These are phyloP conservation scores for Thripadectes ignobilis DNA, from an alignment of 2,797 vertebrate genomes.

Conservation along the genomic window DNA sequence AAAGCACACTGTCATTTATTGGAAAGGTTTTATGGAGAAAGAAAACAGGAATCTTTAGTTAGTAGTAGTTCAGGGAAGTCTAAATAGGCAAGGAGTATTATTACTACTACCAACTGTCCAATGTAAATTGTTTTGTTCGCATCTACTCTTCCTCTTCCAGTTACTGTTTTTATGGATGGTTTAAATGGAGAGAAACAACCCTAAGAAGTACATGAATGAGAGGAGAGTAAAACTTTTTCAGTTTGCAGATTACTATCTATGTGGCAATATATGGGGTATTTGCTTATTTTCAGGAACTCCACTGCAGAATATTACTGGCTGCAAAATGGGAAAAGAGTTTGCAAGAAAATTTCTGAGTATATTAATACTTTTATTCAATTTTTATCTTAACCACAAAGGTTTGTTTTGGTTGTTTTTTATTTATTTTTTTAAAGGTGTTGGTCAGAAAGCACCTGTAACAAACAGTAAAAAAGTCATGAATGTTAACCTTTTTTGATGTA, in stretches of 20 bases:
- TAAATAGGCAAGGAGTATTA: not conserved
- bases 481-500: not conserved
- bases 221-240: not conserved
- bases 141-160: not conserved
- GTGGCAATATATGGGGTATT: fast-evolving
- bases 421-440: not conserved
- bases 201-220: not conserved
- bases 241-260: not conserved
- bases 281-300: not conserved
- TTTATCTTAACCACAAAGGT: not conserved
- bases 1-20: not conserved
- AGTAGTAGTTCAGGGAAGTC: not conserved
- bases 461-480: not conserved
- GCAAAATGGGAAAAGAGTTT: not conserved
- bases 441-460: not conserved
- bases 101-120: not conserved
- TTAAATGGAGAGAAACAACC: not conserved
- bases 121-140: not conserved
- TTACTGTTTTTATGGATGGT: not conserved
- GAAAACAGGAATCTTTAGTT: not conserved
- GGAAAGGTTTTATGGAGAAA: slow-evolving; percentile 29
- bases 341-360: not conserved
- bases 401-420: not conserved
- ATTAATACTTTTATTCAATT: not conserved
- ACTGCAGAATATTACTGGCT: not conserved